Base-by-base conservation (phyloP, 2,797 vertebrate genomes). In the Taenioides sp. region DNA sequence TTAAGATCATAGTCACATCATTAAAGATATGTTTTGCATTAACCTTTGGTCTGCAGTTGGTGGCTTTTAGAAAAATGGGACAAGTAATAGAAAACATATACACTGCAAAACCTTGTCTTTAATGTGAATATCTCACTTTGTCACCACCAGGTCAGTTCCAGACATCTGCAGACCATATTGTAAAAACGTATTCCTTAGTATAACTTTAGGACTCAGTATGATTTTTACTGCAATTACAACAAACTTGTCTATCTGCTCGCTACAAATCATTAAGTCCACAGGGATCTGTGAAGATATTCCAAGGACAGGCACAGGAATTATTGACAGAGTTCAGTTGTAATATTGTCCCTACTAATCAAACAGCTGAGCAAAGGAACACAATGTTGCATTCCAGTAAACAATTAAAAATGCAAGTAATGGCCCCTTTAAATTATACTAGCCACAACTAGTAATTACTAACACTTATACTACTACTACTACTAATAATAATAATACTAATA, bases 291-390 rank as follows among this genome's bases (percentile, higher is more conserved):
- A 50, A 83, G 72, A 83, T 77, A 77, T 81, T 77, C 76, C 80
- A 90, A 90, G 86, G 81, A 65, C 81, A 88, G 55, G 11, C 72
- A 75, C 28, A 80, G 72, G 64, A 89, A 91, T 92, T 72, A 92
- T 88, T 89, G 81, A 92, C 86, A 89, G 81, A 80, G 85, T 87
- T 88, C 80, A 84, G 72, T 83, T 85, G 64, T 85, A 80, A 31
- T 69, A 69, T 43, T 67, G 31, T 74, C 79, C 69, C 63, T 80
- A 74, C 80, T 72, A 59, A 63, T 77, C 43, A 62, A 71, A 59
- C 27, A 63, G 65, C 27, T 28, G 37, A 70, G 40, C 58, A 34
- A 63, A 63, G 3, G 65, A 75, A 84, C 60, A 80, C 76, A 80
- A 75, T 12, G 25, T 17, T 23, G 43, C 17, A 58, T 14, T 67